phyloP scores from a whole-genome alignment of 2,797 vertebrate genomes.

The Enteromius mattozi region DNA sequence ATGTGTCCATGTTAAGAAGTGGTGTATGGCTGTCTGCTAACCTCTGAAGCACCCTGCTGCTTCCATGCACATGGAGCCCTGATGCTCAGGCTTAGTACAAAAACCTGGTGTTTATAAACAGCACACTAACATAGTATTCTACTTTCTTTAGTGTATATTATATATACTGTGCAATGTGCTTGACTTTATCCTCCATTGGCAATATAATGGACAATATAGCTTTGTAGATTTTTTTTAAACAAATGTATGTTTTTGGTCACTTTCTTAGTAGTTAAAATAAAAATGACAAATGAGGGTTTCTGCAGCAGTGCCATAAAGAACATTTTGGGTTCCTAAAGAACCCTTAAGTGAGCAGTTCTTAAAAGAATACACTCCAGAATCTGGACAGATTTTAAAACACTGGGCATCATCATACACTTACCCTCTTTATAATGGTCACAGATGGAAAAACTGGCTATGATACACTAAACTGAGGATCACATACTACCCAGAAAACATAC shows the following conservation, averaged over 20 bases:
- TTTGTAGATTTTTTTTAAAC: neutral
- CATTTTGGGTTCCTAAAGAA: neutral
- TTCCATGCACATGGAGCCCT: slow-evolving; percentile 66
- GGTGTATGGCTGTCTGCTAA: slow-evolving; percentile 41
- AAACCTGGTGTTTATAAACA: slow-evolving; percentile 20
- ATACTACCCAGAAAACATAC: too few relatives aligned
- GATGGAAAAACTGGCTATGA: too few relatives aligned
- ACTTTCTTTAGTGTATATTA: neutral
- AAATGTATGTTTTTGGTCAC: neutral
- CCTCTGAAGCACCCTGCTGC: slow-evolving; percentile 58
- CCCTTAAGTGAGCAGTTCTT: neutral
- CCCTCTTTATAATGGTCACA: neutral
- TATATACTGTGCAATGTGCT: neutral
- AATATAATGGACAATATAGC: neutral
- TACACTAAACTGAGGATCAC: too few relatives aligned
- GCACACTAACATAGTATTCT: neutral
- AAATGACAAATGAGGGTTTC: neutral
- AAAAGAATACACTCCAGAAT: neutral
- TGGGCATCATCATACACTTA: neutral
- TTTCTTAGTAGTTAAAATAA: neutral
- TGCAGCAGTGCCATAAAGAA: neutral
- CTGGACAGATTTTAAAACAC: neutral
- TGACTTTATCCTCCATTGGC: neutral
- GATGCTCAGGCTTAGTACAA: slow-evolving; percentile 59
- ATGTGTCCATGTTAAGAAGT: slow-evolving; percentile 17